phyloP scores from a whole-genome alignment of 2,113 vertebrate species.

The Anas platyrhynchos region DNA sequence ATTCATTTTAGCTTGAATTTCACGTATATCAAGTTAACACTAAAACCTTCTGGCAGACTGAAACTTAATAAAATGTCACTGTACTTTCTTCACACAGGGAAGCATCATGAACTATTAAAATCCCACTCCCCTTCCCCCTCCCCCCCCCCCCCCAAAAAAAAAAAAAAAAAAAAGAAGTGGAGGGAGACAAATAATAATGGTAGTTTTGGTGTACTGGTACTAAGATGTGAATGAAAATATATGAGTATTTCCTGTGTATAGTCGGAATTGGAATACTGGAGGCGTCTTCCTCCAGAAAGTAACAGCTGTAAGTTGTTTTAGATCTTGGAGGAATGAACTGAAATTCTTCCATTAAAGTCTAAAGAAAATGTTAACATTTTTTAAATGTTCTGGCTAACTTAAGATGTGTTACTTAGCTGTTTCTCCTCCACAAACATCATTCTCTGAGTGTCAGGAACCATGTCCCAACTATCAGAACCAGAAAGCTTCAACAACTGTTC shows the following conservation, averaged over 20 bases:
- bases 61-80: background rate
- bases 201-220: background rate
- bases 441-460: background rate
- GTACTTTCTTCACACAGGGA: background rate
- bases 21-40: background rate
- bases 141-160: too few relatives aligned
- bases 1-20: background rate
- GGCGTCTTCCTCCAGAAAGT: background rate
- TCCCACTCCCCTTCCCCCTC: too few relatives aligned
- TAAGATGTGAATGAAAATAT: background rate
- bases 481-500: background rate
- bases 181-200: background rate
- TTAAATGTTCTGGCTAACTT: background rate
- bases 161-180: too few relatives aligned
- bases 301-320: conserved; percentile 30
- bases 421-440: background rate
- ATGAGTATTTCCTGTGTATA: too few relatives aligned
- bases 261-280: too few relatives aligned
- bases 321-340: background rate
- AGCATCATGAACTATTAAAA: background rate
- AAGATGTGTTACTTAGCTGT: conserved; percentile 17
- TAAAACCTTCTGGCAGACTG: background rate
- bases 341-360: conserved; percentile 30
- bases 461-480: background rate
- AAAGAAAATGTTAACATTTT: conserved; percentile 9